Base-by-base conservation (phyloP, 2,113 vertebrate genomes). In the Hemiscyllium ocellatum region DNA sequence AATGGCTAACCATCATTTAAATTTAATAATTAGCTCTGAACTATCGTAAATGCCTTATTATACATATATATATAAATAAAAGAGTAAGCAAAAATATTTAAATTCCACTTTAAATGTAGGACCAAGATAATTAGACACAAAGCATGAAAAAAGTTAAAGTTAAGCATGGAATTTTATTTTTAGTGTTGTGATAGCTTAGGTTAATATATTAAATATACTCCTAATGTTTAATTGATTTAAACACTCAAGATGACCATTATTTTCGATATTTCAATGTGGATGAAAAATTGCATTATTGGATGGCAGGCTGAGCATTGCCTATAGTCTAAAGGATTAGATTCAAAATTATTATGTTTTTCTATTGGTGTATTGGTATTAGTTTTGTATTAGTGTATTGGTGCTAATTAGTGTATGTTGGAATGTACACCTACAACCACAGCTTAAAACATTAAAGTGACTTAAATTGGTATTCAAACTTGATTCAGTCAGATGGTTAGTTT, bases 401-500 rank as follows among this genome's bases (percentile, higher is more conserved):
- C 52, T 66, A 15, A 20, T 91, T n/a, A 22, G 89, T 29, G 52
- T n/a, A 66, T 33, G 65, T 1, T n/a, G 17, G 52, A 65, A 13
- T 56, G 65, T 24, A 65, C 2, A 33, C 12, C 87, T 17, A 29
- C n/a, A 13, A 65, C 3, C 19, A 65, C 56, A 37, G 29, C 33
- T 33, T 83, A 37, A 17, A 29, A 56, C 33, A 91, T 91, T 66
- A n/a, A 65, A 37, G 29, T 91, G 56, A 12, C 20, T 91, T 91
- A 65, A 37, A 20, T 66, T 4, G 65, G 8, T n/a, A 37, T 66
- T 66, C 61, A 91, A 33, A 37, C 65, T 17, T 80, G 2, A 33
- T 80, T 33, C 78, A n/a, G 33, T 91, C 89, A 65, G 89, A 66
- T 91, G 33, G 33, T 91, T 19, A n/a, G 89, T 66, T 91, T 91